Conservation (phyloP, 2,113 vertebrate species). For the Empidonax alnorum region DNA sequence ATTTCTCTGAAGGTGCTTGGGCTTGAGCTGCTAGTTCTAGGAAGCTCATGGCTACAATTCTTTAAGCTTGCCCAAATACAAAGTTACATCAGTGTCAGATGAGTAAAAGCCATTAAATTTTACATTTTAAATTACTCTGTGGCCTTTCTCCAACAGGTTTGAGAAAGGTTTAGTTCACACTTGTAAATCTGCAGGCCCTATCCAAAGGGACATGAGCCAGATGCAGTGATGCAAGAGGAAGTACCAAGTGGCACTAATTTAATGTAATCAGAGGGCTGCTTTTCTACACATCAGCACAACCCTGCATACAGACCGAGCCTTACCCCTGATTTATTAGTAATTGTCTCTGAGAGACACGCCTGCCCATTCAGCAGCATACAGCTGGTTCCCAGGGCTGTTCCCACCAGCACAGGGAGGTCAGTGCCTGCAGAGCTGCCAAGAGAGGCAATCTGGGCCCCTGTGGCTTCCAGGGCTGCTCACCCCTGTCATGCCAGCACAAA, state of each 20-base stretch:
- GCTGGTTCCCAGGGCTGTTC: neutral
- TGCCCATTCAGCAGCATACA: neutral
- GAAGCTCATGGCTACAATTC: neutral
- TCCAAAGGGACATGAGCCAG: neutral
- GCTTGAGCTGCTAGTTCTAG: neutral
- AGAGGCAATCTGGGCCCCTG: neutral
- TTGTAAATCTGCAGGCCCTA: neutral
- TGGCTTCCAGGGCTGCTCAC: neutral
- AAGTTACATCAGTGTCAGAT: neutral
- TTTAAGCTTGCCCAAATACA: neutral
- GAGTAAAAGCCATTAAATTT: neutral
- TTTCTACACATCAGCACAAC: slow-evolving; percentile 25
- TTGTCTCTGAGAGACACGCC: neutral
- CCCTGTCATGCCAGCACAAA: neutral
- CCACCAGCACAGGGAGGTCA: neutral
- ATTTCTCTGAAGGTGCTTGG: neutral
- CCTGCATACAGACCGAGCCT: neutral
- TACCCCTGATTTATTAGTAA: neutral
- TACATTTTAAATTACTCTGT: neutral
- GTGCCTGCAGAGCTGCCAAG: neutral
- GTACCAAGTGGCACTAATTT: slow-evolving; percentile 9
- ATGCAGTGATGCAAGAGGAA: slow-evolving; percentile 13
- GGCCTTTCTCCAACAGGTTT: neutral
- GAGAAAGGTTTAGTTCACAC: neutral
- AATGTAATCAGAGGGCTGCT: slow-evolving; percentile 21